These are phyloP conservation scores for Sycophaga agraensis DNA, from an alignment of 1,140 invertebrate genomes.

Conservation along the genomic window DNA sequence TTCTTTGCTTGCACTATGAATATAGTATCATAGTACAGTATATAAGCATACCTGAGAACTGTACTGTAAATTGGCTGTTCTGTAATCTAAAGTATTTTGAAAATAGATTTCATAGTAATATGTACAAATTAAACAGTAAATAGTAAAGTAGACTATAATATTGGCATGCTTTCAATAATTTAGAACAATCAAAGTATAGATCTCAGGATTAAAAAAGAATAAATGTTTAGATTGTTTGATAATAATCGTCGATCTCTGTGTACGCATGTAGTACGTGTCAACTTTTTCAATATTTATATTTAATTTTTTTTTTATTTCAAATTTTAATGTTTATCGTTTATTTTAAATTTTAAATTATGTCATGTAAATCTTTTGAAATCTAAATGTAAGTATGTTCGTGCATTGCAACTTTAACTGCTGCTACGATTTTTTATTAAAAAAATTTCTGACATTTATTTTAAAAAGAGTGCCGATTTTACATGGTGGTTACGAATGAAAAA, in stretches of 20 bases:
- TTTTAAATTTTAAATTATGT: not conserved
- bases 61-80: constrained; percentile 24
- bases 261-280: constrained; percentile 37
- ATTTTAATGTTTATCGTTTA: constrained; percentile 5
- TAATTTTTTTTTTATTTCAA: constrained; percentile 7
- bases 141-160: constrained; percentile 2
- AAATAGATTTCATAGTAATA: not conserved
- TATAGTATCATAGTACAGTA: constrained; percentile 4
- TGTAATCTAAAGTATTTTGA: constrained; percentile 14
- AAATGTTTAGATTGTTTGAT: constrained; percentile 28
- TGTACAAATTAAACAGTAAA: too few relatives aligned
- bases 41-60: constrained; percentile 34
- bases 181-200: constrained; percentile 24
- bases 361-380: not conserved
- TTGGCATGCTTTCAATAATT: constrained; percentile 14
- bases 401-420: not conserved
- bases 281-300: constrained; percentile 23
- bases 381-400: not conserved
- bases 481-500: not conserved
- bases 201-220: constrained; percentile 31
- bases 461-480: constrained; percentile 6
- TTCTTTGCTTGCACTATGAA: constrained; percentile 22
- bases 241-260: constrained; percentile 23
- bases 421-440: not conserved
- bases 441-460: not conserved